Evolutionary conservation across 2,888 invertebrate genomes (phyloP), one percentile per base, ranked within the genome.

Genomic region (Pammene aurita): DNA sequence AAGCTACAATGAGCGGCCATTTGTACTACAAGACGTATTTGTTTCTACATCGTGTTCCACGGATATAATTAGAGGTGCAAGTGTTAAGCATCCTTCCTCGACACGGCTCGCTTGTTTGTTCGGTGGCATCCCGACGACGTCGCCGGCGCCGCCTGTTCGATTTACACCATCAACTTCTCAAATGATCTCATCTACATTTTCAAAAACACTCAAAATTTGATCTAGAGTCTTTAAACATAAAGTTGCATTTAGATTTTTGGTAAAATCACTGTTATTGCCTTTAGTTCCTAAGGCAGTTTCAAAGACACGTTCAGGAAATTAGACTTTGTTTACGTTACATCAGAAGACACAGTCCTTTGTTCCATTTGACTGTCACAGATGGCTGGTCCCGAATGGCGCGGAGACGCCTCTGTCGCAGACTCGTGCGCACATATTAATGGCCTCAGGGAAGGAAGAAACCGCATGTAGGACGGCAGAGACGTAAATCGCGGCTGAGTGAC

Each of bases 391-490:
- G 85, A 91, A 90, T 84, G 84, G 83, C 71, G 79, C 86, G 80
- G 78, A 76, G 81, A 82, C 81, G 84, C 80, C 82, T 84, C 79
- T 84, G 87, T 88, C 87, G 85, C 54, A 54, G 54, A 54, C 50
- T 82, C 54, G 7, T 84, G 80, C 83, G 81, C 78, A 79, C 81
- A 80, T 83, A 82, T 54, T 54, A 34, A 35, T 10, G 60, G 44
- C 80, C 90, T 90, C 81, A 87, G 88, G 91, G 87, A 88, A 90
- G 88, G 90, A 90, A 88, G 91, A 90, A 87, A 90, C 90, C 89
- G 79, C 92, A 92, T 92, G 87, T 84, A 85, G 91, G 89, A 85
- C 91, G 88, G 80, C 78, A 84, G 77, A 79, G 72, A 78, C 90
- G 84, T 92, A 92, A 92, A 92, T 89, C 86, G 85, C 80, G 81